These are phyloP conservation scores for Cairina moschata DNA, from an alignment of 2,113 vertebrate genomes.

Conservation along the genomic window DNA sequence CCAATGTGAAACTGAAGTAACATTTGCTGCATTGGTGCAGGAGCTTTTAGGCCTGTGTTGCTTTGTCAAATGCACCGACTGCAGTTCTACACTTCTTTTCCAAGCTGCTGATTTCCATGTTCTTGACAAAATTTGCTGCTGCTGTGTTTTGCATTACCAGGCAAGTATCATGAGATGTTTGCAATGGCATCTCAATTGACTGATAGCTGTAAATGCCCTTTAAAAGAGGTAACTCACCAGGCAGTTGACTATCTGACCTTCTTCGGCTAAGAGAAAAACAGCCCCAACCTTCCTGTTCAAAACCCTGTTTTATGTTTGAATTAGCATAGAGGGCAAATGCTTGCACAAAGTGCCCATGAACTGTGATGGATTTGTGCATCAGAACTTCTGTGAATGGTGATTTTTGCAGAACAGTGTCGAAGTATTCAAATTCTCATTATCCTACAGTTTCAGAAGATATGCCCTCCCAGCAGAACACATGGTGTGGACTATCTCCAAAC, in stretches of 20 bases:
- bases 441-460: background rate
- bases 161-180: background rate
- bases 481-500: background rate
- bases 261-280: background rate
- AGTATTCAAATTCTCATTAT: background rate
- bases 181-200: background rate
- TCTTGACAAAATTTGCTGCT: background rate
- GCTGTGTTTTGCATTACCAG: background rate
- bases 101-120: fast-evolving
- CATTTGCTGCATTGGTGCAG: background rate
- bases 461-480: background rate
- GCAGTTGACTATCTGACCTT: background rate
- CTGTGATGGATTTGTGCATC: background rate
- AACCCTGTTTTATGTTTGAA: background rate
- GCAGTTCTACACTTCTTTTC: background rate
- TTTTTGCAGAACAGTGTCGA: background rate
- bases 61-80: background rate
- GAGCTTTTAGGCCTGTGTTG: background rate
- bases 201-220: background rate
- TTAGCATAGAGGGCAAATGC: background rate
- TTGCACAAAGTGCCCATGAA: background rate
- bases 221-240: background rate
- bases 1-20: background rate
- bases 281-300: background rate
- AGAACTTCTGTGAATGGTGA: background rate